Conservation (phyloP, 30 jellyfish, hydroid and myxozoan genomes). For the Euphysa ruthae region DNA sequence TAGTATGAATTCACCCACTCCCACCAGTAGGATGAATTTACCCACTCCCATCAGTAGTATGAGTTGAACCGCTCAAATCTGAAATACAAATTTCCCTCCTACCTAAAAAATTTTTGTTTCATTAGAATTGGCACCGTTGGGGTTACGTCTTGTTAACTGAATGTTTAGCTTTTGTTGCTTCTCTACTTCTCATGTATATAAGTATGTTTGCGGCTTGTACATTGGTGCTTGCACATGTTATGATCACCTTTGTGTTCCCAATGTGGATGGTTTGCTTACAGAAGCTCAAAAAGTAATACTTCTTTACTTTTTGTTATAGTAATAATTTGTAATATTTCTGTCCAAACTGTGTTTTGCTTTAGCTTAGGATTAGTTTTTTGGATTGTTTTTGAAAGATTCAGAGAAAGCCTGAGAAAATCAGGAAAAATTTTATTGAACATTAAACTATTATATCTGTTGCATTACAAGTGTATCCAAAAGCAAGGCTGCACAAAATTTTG, state of each 20-base stretch:
- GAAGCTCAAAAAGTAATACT: constrained; percentile 55
- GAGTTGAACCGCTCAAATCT: too few relatives aligned
- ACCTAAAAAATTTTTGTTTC: not conserved
- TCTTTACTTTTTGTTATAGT: not conserved
- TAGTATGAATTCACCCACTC: too few relatives aligned
- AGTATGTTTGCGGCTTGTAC: constrained; percentile 42
- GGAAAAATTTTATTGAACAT: too few relatives aligned
- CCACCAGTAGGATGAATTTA: too few relatives aligned
- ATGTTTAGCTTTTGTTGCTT: constrained; percentile 22
- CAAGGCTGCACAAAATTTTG: too few relatives aligned
- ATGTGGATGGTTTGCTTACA: constrained; percentile 81
- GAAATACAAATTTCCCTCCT: too few relatives aligned
- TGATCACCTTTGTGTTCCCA: constrained; percentile 52
- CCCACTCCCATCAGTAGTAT: too few relatives aligned
- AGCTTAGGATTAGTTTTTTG: too few relatives aligned
- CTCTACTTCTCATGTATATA: constrained; percentile 17
- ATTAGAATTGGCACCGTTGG: constrained; percentile 23
- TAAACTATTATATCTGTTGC: too few relatives aligned
- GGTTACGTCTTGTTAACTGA: constrained; percentile 42
- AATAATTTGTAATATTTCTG: not conserved
- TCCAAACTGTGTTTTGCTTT: not conserved
- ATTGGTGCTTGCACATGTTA: constrained; percentile 38
- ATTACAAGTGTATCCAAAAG: too few relatives aligned
- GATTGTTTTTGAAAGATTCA: too few relatives aligned
- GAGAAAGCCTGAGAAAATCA: too few relatives aligned